A percentile compares a stretch with the other conserved stretches of the same genome.
These are phyloP conservation scores for Thumatha senex DNA, from an alignment of 2,888 invertebrate genomes.

Conservation along the genomic window DNA sequence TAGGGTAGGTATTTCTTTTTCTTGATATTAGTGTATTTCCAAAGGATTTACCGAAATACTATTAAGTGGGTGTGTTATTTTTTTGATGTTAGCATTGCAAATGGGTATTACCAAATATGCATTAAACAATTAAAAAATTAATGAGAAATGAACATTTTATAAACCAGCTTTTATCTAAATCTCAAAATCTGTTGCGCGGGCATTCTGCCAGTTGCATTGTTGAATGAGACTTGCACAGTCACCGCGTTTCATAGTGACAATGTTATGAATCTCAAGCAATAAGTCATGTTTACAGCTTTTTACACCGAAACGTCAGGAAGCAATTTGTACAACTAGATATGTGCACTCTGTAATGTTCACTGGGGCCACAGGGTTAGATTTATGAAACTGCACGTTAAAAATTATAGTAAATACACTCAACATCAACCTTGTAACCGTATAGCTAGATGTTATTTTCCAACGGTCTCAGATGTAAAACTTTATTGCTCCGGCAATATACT, in stretches of 20 bases:
- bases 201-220: conserved; percentile 40
- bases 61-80: no score
- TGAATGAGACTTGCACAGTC: conserved; percentile 31
- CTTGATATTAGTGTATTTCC: no score
- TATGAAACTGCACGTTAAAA: conserved; percentile 57
- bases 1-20: no score
- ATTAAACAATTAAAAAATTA: conserved; percentile 4
- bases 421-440: conserved; percentile 22
- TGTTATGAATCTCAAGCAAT: conserved; percentile 31
- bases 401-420: conserved; percentile 23
- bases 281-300: conserved; percentile 54
- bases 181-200: conserved; percentile 27
- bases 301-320: conserved; percentile 49
- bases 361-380: conserved; percentile 46
- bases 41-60: no score
- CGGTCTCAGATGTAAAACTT: conserved; percentile 25
- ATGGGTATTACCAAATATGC: conserved; percentile 18
- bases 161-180: conserved; percentile 30
- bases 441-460: conserved; percentile 29
- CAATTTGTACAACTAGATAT: conserved; percentile 58
- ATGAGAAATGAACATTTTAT: conserved; percentile 18
- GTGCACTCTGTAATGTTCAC: conserved; percentile 47
- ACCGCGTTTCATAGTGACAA: conserved; percentile 16
- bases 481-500: conserved; percentile 49
- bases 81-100: conserved; percentile 11